A percentile compares a stretch with the other conserved stretches of the same genome.
These are phyloP conservation scores for Cryptops parisi DNA, from an alignment of 2,888 invertebrate species.

Conservation along the genomic window DNA sequence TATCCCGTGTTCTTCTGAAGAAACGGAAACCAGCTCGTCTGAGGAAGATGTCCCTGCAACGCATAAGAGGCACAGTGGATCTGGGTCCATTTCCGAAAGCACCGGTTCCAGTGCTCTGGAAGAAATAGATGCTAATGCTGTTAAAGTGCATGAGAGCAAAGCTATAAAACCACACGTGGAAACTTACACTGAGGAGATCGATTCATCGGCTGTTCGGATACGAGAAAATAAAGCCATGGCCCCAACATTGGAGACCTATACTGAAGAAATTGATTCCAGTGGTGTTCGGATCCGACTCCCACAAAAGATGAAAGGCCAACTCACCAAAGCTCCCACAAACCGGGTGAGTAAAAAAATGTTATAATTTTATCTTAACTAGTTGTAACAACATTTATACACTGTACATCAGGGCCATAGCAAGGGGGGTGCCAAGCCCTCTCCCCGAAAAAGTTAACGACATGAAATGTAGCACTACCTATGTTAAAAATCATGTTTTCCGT, in stretches of 20 bases:
- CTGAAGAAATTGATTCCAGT: conserved; percentile 22
- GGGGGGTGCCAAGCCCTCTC: too few relatives aligned
- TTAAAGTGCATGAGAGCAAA: conserved; percentile 16
- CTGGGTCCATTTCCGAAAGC: neutral
- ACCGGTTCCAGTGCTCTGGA: conserved; percentile 11
- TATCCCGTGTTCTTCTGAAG: neutral
- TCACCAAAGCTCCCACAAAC: conserved; percentile 17
- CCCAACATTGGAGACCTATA: conserved; percentile 18
- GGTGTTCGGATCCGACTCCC: conserved; percentile 20
- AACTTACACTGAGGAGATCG: conserved; percentile 23
- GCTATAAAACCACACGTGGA: conserved; percentile 13
- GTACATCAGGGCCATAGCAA: too few relatives aligned
- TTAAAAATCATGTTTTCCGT: too few relatives aligned
- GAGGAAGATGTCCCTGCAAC: conserved; percentile 11
- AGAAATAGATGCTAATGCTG: conserved; percentile 10
- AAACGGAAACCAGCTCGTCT: conserved; percentile 4
- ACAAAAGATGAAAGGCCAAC: conserved; percentile 20
- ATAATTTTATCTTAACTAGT: too few relatives aligned
- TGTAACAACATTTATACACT: too few relatives aligned
- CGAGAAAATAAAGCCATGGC: conserved; percentile 21
- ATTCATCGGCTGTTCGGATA: conserved; percentile 23
- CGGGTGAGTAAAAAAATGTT: neutral
- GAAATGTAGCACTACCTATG: too few relatives aligned
- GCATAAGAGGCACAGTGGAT: neutral
- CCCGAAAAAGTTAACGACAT: too few relatives aligned